Base-by-base conservation (phyloP, 2,113 vertebrate genomes). In the Oplegnathus fasciatus region DNA sequence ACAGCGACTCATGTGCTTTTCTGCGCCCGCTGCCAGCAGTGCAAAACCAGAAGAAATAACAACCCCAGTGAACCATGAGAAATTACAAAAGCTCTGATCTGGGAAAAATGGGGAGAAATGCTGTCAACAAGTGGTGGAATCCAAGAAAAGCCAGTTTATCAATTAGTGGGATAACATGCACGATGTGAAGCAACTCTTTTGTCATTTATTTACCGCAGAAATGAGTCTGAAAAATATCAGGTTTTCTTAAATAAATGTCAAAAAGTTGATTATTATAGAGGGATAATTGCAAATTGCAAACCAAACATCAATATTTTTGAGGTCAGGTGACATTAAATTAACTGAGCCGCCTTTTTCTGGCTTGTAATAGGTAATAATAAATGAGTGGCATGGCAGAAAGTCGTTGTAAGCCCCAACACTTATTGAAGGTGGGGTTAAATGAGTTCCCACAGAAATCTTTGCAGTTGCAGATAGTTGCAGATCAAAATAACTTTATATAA, bases 61-160 rank as follows among this genome's bases (percentile, higher is more conserved):
- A 44, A 32, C 64, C 57, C 34, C 13, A 9, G 34, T 54, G 57
- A 75, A 61, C 15, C 61, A 32, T 32, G 4, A 50, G 24, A 20
- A 44, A 68, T 6, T 37, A 71, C 37, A 34, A 71, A 54, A 62
- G 42, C 57, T 69, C 55, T 13, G 24, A 71, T 34, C 13, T 26
- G 34, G 6, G 34, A 37, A 6, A 37, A 6, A 37, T 3, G 34
- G 50, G 20, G 24, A 58, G 28, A 26, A 75, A 64, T 46, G n/a
- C 34, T 86, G 67, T 77, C 88, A 91, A 91, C 85, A 90, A 88
- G 86, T 92, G 83, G 40, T 57, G 75, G 67, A 80, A 78, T 82
- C n/a, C 71, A 70, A 78, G 40, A 77, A 74, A 52, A 68, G 34
- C 37, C 64, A 64, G 61, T 58, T 75, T 54, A 30, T 10, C 44